Conservation (phyloP, 2,113 vertebrate genomes). For the Perca schrenkii region DNA sequence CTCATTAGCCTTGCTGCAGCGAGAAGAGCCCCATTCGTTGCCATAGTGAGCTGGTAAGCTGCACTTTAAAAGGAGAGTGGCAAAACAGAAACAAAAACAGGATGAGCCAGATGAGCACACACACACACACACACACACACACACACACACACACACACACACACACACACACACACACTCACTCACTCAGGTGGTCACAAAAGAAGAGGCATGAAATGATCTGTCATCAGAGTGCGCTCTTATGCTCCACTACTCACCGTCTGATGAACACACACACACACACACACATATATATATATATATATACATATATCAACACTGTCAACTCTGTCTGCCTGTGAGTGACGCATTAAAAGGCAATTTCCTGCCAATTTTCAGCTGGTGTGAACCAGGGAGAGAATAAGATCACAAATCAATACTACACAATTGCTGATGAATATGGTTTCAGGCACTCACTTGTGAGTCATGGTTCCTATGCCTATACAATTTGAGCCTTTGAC, state of each 20-base stretch:
- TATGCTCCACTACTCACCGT: conserved; percentile 49
- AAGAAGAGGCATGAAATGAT: conserved; percentile 78
- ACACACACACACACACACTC: conserved; percentile 35
- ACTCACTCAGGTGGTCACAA: conserved; percentile 68
- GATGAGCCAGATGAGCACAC: conserved; percentile 53
- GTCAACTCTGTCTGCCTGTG: conserved; percentile 34
- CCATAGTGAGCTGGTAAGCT: conserved; percentile 82
- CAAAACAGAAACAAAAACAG: conserved; percentile 73
- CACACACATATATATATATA: background rate
- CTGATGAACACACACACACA: conserved; percentile 6
- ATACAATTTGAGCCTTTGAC: background rate
- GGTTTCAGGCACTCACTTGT: background rate
- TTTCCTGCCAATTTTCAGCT: conserved; percentile 76
- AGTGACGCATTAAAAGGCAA: conserved; percentile 79
- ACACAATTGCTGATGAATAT: conserved; percentile 58
- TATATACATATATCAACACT: background rate
- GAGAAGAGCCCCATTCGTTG: conserved; percentile 77
- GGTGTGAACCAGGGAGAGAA: conserved; percentile 34
- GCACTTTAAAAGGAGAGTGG: conserved; percentile 72
- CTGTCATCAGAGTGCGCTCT: conserved; percentile 83
- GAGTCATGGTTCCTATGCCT: background rate
- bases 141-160: background rate
- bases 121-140: conserved; percentile 18
- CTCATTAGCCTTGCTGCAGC: conserved; percentile 74
- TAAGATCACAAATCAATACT: conserved; percentile 73